A percentile compares a stretch with the other conserved stretches of the same genome.
Evolutionary conservation across 2,797 vertebrate genomes (phyloP).

Genomic region (Propithecus deckenii): DNA sequence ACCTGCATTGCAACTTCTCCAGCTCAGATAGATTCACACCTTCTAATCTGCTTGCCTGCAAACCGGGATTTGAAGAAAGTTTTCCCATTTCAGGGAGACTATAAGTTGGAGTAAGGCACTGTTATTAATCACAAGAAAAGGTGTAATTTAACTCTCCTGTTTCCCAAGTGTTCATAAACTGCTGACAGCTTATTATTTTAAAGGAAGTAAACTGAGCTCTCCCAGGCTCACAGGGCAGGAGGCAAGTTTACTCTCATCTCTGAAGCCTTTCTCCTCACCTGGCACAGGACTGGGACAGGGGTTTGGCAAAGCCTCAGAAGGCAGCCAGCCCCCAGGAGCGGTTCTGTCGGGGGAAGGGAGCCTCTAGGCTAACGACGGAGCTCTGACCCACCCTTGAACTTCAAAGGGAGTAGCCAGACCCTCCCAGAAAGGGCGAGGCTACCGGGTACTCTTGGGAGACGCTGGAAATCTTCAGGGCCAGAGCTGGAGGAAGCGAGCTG

Average conservation of each 20-base stretch:
- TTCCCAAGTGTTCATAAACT: not conserved
- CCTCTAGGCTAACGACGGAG: not conserved
- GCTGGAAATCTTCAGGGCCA: not conserved
- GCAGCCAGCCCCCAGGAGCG: not conserved
- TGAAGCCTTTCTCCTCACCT: not conserved
- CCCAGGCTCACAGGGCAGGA: not conserved
- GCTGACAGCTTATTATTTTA: slow-evolving; percentile 21
- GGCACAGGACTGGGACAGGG: not conserved
- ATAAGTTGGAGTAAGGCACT: not conserved
- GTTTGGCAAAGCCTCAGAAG: not conserved
- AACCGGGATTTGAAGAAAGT: slow-evolving; percentile 18
- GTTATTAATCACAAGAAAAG: slow-evolving; percentile 17
- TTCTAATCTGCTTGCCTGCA: slow-evolving; percentile 37
- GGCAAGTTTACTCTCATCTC: not conserved
- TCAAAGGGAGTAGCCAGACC: not conserved
- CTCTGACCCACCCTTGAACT: not conserved
- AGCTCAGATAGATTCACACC: not conserved
- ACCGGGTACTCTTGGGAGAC: not conserved
- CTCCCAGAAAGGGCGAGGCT: not conserved
- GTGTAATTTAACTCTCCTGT: not conserved
- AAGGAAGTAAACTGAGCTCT: not conserved
- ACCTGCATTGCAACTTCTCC: not conserved
- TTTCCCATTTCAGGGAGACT: not conserved
- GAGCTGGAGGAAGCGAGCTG: not conserved
- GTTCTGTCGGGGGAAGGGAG: not conserved